Conservation (phyloP, 2,888 invertebrate genomes). For the Nowickia ferox region DNA sequence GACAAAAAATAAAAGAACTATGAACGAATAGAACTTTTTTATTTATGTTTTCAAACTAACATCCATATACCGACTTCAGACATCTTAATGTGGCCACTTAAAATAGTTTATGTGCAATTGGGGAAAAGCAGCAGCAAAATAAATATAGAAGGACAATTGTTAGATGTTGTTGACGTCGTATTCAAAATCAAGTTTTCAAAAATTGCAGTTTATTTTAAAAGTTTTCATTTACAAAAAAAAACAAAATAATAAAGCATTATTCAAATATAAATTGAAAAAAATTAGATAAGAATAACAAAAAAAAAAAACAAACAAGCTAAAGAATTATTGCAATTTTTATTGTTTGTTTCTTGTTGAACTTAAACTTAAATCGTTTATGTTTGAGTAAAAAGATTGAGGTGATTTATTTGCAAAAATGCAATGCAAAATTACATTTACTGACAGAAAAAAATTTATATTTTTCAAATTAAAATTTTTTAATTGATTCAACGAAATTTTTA, state of each 20-base stretch:
- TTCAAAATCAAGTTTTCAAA: conserved; percentile 60
- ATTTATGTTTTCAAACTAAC: conserved; percentile 23
- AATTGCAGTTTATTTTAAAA: conserved; percentile 54
- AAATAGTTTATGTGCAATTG: conserved; percentile 64
- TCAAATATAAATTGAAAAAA: conserved; percentile 46
- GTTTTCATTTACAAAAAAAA: conserved; percentile 28
- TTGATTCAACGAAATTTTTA: no score
- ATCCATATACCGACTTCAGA: conserved; percentile 57
- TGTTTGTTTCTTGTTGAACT: not conserved
- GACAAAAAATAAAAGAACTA: conserved; percentile 5
- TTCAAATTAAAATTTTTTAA: no score
- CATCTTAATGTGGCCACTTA: conserved; percentile 68
- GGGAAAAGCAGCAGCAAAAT: conserved; percentile 4
- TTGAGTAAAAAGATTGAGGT: no score
- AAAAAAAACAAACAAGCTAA: not conserved
- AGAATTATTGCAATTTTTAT: not conserved
- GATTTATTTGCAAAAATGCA: no score
- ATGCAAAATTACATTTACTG: no score
- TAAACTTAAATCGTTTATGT: not conserved
- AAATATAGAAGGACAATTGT: conserved; percentile 19
- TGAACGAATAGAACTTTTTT: conserved; percentile 51
- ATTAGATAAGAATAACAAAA: conserved; percentile 12
- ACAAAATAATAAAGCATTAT: conserved; percentile 11
- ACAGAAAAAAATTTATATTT: no score
- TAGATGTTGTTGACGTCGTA: conserved; percentile 25